A percentile compares a stretch with the other conserved stretches of the same genome.
These are phyloP conservation scores for Willisornis vidua DNA, from an alignment of 2,113 vertebrate genomes.

Conservation along the genomic window DNA sequence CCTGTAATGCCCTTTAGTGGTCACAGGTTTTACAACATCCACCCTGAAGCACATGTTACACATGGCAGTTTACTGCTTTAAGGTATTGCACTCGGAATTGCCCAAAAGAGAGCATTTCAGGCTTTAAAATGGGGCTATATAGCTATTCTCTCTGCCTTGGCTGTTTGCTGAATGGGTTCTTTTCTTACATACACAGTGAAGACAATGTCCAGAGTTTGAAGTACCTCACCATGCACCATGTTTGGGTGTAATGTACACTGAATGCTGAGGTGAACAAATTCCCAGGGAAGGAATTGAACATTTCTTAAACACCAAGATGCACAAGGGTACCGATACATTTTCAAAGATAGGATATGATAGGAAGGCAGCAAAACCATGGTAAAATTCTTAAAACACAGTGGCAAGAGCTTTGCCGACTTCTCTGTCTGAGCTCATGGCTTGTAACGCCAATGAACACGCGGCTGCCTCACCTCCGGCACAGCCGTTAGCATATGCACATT, in stretches of 20 bases:
- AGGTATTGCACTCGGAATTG: conserved; percentile 7
- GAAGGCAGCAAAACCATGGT: not conserved
- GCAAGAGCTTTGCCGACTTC: not conserved
- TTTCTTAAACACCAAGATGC: conserved; percentile 37
- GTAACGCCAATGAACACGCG: accelerated
- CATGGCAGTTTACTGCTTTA: not conserved
- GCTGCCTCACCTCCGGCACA: accelerated
- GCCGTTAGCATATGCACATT: not conserved
- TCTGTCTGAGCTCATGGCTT: accelerated
- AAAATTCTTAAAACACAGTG: not conserved
- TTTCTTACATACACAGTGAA: conserved; percentile 4
- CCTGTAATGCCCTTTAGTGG: not conserved
- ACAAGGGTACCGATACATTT: not conserved
- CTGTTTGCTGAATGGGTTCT: conserved; percentile 40
- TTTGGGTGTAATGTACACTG: conserved; percentile 1
- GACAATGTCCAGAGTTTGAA: conserved; percentile 26
- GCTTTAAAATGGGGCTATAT: conserved; percentile 43
- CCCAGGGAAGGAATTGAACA: conserved; percentile 17
- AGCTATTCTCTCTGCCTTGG: conserved; percentile 40
- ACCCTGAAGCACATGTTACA: not conserved
- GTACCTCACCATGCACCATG: not conserved
- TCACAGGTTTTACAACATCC: not conserved
- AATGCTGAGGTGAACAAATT: conserved; percentile 48
- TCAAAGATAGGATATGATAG: not conserved
- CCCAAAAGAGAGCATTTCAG: conserved; percentile 42